Percentiles rank a stretch among this genome's conserved stretches.
These are phyloP conservation scores for Platysteira castanea DNA, from an alignment of 2,113 vertebrate genomes.

Conservation along the genomic window DNA sequence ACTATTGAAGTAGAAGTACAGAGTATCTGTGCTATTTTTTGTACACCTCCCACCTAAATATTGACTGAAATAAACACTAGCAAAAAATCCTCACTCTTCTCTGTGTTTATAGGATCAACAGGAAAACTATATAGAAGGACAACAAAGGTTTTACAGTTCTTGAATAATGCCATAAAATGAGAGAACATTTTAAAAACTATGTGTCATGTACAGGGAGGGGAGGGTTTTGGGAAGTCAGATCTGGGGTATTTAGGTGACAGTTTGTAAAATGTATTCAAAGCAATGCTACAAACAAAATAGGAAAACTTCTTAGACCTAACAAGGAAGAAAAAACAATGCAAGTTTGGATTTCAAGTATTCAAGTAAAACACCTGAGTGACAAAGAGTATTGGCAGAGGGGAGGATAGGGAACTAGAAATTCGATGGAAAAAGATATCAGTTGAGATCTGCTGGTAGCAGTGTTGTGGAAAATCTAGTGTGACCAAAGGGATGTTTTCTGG, in stretches of 20 bases:
- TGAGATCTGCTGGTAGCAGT: neutral
- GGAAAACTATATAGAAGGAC: neutral
- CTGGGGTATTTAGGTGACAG: neutral
- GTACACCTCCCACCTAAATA: neutral
- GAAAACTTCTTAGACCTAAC: neutral
- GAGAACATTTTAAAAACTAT: neutral
- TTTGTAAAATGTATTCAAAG: neutral
- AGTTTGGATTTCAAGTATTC: neutral
- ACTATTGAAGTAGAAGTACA: neutral
- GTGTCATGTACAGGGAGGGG: rapidly evolving
- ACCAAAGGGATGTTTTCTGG: neutral
- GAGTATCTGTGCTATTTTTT: neutral
- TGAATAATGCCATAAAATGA: neutral
- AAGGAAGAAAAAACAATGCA: neutral
- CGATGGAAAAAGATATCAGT: neutral
- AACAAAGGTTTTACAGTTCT: neutral
- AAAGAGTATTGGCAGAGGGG: neutral
- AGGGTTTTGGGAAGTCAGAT: rapidly evolving
- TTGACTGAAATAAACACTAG: neutral
- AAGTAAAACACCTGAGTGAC: neutral
- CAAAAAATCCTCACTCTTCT: neutral
- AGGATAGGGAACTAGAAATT: neutral
- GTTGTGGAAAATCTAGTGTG: neutral
- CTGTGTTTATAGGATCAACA: neutral
- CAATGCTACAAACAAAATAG: neutral